phyloP scores from a whole-genome alignment of 2,797 vertebrate genomes.

The Corythornis leucogaster region DNA sequence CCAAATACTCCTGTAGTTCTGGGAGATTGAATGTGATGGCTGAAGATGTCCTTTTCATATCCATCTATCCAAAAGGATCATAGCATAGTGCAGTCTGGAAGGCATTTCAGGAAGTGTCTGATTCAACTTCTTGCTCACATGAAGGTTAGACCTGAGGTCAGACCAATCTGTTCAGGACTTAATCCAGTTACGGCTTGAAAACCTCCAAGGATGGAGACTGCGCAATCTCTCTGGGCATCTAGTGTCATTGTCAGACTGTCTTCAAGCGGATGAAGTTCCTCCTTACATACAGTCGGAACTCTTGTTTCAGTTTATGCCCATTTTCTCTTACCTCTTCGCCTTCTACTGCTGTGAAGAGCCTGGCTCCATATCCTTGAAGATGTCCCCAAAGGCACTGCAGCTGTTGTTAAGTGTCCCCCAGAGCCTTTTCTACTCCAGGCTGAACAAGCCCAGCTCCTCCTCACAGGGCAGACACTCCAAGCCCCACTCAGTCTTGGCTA shows the following conservation, averaged over 20 bases:
- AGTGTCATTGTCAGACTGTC: not conserved
- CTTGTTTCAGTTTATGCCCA: not conserved
- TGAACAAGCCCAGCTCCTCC: not conserved
- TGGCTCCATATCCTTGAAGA: accelerated
- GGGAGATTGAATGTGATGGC: not conserved
- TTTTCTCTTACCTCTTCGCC: not conserved
- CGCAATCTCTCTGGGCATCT: not conserved
- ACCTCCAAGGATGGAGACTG: not conserved
- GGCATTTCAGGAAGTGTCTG: not conserved
- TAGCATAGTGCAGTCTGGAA: not conserved
- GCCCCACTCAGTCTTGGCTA: not conserved
- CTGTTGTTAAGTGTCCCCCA: not conserved
- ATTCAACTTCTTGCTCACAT: not conserved
- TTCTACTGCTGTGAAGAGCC: not conserved
- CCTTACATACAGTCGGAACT: not conserved
- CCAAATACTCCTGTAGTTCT: not conserved
- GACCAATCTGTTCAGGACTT: not conserved
- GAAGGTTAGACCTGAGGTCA: not conserved
- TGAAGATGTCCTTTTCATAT: not conserved
- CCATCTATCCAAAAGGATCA: too few species aligned
- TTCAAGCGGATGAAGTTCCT: not conserved
- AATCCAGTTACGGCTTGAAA: not conserved
- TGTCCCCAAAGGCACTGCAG: accelerated
- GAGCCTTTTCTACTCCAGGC: not conserved
- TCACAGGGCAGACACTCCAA: not conserved